Evolutionary conservation across 2,797 vertebrate species (phyloP), one percentile per base, ranked within the genome.

Genomic region (Pachyuromys duprasi): DNA sequence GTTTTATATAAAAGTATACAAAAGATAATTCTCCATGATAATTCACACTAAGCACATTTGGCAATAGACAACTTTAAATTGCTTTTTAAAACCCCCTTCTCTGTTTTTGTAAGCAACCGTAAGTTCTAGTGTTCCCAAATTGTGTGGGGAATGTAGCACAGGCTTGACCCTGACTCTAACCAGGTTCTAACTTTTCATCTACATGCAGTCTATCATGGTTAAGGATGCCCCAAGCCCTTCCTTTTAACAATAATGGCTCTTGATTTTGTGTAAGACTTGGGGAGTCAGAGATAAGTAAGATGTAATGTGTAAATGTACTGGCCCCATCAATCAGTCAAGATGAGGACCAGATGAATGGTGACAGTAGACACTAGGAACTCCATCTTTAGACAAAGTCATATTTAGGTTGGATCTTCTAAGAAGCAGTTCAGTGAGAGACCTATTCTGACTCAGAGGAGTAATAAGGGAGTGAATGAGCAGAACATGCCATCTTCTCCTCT

Each of bases 11-110:
- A 90, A 95, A 62, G 4, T 11, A 86, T 72, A 9, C 55, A 86
- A 95, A 95, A 94, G 22, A 91, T 18, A 89, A 96, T 80, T 95
- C 9, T 86, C 36, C 17, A 31, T 72, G 78, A 80, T 75, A 91
- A 1, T 87, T 55, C 39, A 84, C 20, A 9, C 89, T 57, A 49
- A 76, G 74, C 15, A 72, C 60, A 57, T 79, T 95, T 49, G 57
- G 36, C 8, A 67, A 72, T 15, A 53, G 33, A 31, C 72, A 39
- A 0, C 28, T 42, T 75, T 63, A n/a, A 87, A 18, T 63, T 45
- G 7, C 18, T 33, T 45, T 88, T 45, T 9, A 90, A 79, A 91
- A 45, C n/a, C 12, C n/a, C 57, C 28, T 82, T 57, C 62, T 83
- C 17, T 57, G 0, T 65, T 57, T 8, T 69, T 36, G 12, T 28